Conservation (phyloP, 2,797 vertebrate species). For the Pseudomugil tenellus region DNA sequence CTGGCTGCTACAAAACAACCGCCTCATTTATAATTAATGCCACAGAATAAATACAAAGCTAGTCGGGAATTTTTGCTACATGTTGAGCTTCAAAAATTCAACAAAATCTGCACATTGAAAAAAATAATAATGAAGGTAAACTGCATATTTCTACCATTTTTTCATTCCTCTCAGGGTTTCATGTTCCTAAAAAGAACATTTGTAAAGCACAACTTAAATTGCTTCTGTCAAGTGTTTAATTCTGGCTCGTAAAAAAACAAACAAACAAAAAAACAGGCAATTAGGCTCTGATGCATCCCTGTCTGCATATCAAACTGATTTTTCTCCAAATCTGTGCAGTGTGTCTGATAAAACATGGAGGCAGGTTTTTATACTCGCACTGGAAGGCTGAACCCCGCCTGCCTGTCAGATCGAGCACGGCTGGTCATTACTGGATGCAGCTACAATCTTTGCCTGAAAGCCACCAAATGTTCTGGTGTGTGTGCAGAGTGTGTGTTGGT, state of each 20-base stretch:
- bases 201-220: background rate
- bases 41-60: background rate
- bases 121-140: background rate
- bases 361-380: conserved; percentile 22
- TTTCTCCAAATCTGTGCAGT: conserved; percentile 21
- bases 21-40: background rate
- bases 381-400: conserved; percentile 11
- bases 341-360: conserved; percentile 38
- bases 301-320: conserved; percentile 25
- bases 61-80: background rate
- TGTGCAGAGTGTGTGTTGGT: conserved; percentile 30
- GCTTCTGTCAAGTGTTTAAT: background rate
- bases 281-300: conserved; percentile 5
- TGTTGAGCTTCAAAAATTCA: background rate
- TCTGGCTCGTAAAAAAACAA: background rate
- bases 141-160: background rate
- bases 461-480: conserved; percentile 49
- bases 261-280: conserved; percentile 11
- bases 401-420: conserved; percentile 22
- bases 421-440: conserved; percentile 34
- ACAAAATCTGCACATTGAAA: background rate
- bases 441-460: conserved; percentile 44
- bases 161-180: background rate
- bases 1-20: background rate
- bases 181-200: background rate